These are phyloP conservation scores for Choristoneura fumiferana DNA, from an alignment of 1,140 invertebrate species.

Conservation along the genomic window DNA sequence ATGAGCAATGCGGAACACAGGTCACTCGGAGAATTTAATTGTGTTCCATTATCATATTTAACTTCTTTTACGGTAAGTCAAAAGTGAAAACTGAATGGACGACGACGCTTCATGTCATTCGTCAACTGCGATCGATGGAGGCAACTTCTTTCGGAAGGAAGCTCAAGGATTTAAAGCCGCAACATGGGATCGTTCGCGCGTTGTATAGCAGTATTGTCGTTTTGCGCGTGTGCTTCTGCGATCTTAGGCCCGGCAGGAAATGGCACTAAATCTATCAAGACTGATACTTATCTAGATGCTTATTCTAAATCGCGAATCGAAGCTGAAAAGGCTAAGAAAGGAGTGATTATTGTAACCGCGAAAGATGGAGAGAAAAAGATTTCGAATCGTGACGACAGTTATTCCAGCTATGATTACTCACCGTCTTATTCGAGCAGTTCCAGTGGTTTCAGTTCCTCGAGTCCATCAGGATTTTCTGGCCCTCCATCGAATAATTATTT, in stretches of 20 bases:
- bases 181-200: constrained; percentile 50
- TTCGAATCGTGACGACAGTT: constrained; percentile 66
- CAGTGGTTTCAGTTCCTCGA: constrained; percentile 48
- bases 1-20: constrained; percentile 74
- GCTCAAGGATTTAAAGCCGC: constrained; percentile 40
- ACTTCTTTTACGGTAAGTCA: constrained; percentile 76
- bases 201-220: constrained; percentile 41
- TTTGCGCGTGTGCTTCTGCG: constrained; percentile 49
- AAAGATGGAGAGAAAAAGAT: constrained; percentile 71
- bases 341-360: constrained; percentile 68
- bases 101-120: constrained; percentile 61
- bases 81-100: constrained; percentile 75
- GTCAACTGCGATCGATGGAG: constrained; percentile 68
- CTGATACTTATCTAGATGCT: constrained; percentile 66
- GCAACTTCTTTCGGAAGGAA: constrained; percentile 60
- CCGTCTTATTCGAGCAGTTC: constrained; percentile 47
- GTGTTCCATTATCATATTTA: constrained; percentile 77
- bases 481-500: constrained; percentile 58
- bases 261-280: constrained; percentile 44
- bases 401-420: constrained; percentile 61
- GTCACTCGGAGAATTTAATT: constrained; percentile 76
- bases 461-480: constrained; percentile 23
- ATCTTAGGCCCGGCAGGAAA: constrained; percentile 59
- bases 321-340: constrained; percentile 68
- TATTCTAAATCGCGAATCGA: constrained; percentile 68